These are phyloP conservation scores for Steatocranus sp. DNA, from an alignment of 2,797 vertebrate species.

Conservation along the genomic window DNA sequence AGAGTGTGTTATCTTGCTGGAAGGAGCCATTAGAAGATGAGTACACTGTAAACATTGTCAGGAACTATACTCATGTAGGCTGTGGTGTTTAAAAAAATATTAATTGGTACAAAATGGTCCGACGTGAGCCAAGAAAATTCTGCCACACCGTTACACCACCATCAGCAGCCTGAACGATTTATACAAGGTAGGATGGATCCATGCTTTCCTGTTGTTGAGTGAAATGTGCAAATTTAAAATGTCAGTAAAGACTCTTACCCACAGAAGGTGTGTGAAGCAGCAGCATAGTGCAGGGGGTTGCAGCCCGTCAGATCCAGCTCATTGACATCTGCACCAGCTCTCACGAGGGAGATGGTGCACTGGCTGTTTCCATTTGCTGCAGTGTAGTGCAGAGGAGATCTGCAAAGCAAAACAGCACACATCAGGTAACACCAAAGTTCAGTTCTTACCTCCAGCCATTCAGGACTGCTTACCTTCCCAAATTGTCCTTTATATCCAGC, in stretches of 20 bases:
- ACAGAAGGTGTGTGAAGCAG: slow-evolving; percentile 88
- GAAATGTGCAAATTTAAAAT: not conserved
- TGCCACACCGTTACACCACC: not conserved
- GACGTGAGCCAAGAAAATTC: not conserved
- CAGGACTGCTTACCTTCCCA: slow-evolving; percentile 80
- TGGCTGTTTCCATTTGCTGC: slow-evolving; percentile 91
- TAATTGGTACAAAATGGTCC: not conserved
- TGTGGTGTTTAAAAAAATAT: not conserved
- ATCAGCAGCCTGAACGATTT: not conserved
- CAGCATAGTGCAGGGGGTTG: slow-evolving; percentile 90
- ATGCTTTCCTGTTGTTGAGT: not conserved
- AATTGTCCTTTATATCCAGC: slow-evolving; percentile 85
- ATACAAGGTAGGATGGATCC: not conserved
- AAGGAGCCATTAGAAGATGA: not conserved
- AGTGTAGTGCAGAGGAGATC: slow-evolving; percentile 92
- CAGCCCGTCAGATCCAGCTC: slow-evolving; percentile 89
- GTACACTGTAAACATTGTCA: not conserved
- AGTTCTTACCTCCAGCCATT: not conserved
- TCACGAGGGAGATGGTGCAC: slow-evolving; percentile 87
- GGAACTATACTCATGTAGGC: not conserved
- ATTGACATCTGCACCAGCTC: slow-evolving; percentile 84
- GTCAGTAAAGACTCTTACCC: slow-evolving; percentile 72
- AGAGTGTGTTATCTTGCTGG: not conserved
- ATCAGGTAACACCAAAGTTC: not conserved
- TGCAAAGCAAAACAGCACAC: slow-evolving; percentile 34